phyloP scores from a whole-genome alignment of 2,113 vertebrate species.

The Xenus cinereus region DNA sequence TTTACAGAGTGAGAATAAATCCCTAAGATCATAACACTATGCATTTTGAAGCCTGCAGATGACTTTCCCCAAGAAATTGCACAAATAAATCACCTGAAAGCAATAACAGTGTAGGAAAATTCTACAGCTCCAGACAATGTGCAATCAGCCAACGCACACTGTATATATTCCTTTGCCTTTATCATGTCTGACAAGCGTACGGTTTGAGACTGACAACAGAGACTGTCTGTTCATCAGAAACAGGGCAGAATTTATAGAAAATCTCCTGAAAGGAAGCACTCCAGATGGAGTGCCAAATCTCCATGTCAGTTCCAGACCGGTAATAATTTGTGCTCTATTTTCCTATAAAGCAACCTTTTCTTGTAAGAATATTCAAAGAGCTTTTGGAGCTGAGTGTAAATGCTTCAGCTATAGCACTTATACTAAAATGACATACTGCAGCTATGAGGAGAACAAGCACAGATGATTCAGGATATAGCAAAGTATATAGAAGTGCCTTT shows the following conservation, averaged over 20 bases:
- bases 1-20: slow-evolving; percentile 32
- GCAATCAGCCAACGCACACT: slow-evolving; percentile 13
- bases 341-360: not conserved
- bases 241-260: slow-evolving; percentile 1
- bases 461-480: not conserved
- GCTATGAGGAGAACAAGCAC: not conserved
- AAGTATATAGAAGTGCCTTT: not conserved
- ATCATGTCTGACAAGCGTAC: not conserved
- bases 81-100: slow-evolving; percentile 55
- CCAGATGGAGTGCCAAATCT: slow-evolving; percentile 9
- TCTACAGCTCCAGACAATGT: slow-evolving; percentile 38
- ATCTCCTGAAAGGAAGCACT: not conserved
- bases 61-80: slow-evolving; percentile 42
- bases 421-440: not conserved
- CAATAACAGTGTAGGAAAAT: slow-evolving; percentile 27
- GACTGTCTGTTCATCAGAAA: not conserved
- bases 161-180: slow-evolving; percentile 21
- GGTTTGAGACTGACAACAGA: not conserved
- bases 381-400: not conserved
- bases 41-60: slow-evolving; percentile 29
- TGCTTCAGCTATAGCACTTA: not conserved
- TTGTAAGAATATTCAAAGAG: not conserved
- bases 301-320: not conserved
- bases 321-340: slow-evolving; percentile 4
- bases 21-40: not conserved